Base-by-base conservation (phyloP, 53 echinoderm and acorn worm species). In the Paracentrotus lividus region DNA sequence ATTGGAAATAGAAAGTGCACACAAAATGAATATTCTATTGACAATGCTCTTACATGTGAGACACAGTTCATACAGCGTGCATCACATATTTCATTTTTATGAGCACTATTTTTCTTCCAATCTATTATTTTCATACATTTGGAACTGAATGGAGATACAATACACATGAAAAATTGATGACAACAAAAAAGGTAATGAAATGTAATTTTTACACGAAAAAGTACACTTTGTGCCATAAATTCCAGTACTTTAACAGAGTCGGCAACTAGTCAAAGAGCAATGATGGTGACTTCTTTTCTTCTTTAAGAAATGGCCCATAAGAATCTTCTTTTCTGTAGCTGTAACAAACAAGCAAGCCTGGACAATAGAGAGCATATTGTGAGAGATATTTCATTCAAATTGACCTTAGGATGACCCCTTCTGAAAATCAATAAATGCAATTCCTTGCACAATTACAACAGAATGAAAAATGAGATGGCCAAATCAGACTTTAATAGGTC, bases 301-400 rank as follows among this genome's bases (percentile, higher is more conserved):
- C 5, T 8, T 23, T 45, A 32, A 21, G 24, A 77, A 77, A 77
- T 43, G 44, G 44, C 21, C 77, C 23, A 43, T 77, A 23, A 21
- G 24, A 44, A n/a, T 24, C 20, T n/a, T 24, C 44, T 12, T 8
- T 77, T 77, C n/a, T 77, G 21, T 38, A 77, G 45, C 24, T 45
- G 27, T 81, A 27, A 47, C 49, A 32, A 49, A 20, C 1, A 26
- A 20, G 81, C 26, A 26, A n/a, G 26, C 47, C 47, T 81, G 44
- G 9, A 81, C 49, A 81, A 81, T n/a, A 81, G 47, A 47, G 10
- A 38, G 16, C 4, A 20, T 38, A 1, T 72, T 72, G 15, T 36
- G n/a, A 36, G 47, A 81, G 44, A 12, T 47, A n/a, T 81, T 81
- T 81, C 47, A 81, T 45, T 76, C 47, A 81, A 26, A 12, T n/a